A percentile compares a stretch with the other conserved stretches of the same genome.
Evolutionary conservation across 2,888 invertebrate species (phyloP).

Genomic region (Poecilobothrus nobilitatus): DNA sequence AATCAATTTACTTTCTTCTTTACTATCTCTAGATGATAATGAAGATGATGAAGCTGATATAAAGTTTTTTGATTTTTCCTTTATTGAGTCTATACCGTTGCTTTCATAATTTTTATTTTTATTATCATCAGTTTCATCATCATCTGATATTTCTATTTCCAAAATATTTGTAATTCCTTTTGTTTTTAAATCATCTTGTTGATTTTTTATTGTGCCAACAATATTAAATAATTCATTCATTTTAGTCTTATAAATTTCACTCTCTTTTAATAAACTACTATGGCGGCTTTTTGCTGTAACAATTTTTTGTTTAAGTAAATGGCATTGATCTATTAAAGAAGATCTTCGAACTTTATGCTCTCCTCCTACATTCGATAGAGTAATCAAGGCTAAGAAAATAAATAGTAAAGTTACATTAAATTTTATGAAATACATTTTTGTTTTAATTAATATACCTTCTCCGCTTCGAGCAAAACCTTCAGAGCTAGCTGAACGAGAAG

Average conservation of each 20-base stretch:
- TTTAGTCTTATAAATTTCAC: conserved; percentile 29
- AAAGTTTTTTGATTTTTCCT: not conserved
- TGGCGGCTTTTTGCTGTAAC: conserved; percentile 26
- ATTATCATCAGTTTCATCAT: not conserved
- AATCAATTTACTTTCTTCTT: not conserved
- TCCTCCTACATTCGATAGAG: conserved; percentile 8
- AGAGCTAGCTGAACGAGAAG: not conserved
- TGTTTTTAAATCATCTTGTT: conserved; percentile 14
- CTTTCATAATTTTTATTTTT: not conserved
- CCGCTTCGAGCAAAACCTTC: conserved; percentile 15
- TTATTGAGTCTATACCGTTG: not conserved
- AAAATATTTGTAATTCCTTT: not conserved
- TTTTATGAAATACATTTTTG: not conserved
- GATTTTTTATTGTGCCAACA: conserved; percentile 28
- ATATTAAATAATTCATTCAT: conserved; percentile 30
- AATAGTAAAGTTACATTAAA: conserved; percentile 5
- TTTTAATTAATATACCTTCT: not conserved
- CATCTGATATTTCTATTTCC: not conserved
- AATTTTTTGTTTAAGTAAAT: conserved; percentile 26
- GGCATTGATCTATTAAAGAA: conserved; percentile 23
- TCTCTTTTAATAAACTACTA: conserved; percentile 25
- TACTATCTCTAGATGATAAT: not conserved
- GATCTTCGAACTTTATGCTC: not conserved
- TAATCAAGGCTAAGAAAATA: conserved; percentile 15
- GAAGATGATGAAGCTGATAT: not conserved